These are phyloP conservation scores for Acrobasis suavella DNA, from an alignment of 2,888 invertebrate genomes.

Conservation along the genomic window DNA sequence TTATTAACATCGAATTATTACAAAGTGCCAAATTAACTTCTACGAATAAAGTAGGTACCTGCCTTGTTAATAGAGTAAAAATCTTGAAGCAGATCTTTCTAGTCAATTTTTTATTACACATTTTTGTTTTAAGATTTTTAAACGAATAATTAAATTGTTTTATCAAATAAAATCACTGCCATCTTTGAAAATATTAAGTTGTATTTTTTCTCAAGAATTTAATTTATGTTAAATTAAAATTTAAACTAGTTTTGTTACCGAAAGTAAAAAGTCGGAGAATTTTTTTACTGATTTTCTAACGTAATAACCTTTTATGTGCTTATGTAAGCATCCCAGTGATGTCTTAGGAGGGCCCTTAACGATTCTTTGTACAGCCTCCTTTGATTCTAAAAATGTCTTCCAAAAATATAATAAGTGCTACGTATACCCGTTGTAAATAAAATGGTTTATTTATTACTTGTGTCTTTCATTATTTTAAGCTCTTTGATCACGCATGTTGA, in stretches of 20 bases:
- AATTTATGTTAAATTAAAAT: neutral
- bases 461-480: slow-evolving; percentile 33
- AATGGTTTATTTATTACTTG: slow-evolving; percentile 42
- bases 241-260: slow-evolving; percentile 22
- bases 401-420: slow-evolving; percentile 74
- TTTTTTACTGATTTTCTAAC: slow-evolving; percentile 5
- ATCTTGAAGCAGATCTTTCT: neutral
- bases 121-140: neutral
- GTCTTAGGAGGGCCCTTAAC: neutral
- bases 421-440: slow-evolving; percentile 63
- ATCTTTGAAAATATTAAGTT: neutral
- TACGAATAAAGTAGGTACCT: neutral
- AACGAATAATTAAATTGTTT: neutral
- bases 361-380: slow-evolving; percentile 20
- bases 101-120: neutral
- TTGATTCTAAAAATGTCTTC: slow-evolving; percentile 37
- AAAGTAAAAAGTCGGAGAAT: slow-evolving; percentile 1
- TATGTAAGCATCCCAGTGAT: neutral
- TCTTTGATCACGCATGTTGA: neutral
- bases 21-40: neutral
- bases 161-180: neutral
- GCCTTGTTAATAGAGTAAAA: neutral
- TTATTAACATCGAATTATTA: neutral
- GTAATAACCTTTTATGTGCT: neutral
- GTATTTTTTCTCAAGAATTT: slow-evolving; percentile 17